Evolutionary conservation across 2,113 vertebrate species (phyloP), one percentile per base, ranked within the genome.

Genomic region (Tetraodon nigroviridis): DNA sequence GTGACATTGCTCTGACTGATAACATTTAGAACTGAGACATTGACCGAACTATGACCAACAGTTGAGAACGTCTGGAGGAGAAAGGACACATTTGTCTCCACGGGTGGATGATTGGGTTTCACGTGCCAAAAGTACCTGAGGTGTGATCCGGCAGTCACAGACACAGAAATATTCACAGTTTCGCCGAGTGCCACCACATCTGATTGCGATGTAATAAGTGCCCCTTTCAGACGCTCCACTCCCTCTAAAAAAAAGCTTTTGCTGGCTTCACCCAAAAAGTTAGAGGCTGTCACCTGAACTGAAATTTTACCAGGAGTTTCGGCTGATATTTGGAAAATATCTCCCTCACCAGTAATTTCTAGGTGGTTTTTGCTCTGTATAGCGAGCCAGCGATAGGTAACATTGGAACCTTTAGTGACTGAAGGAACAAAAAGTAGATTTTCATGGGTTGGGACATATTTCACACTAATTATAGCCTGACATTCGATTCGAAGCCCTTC

Each of bases 41-140:
- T 80, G n/a, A 92, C 42, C 5, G 67, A 41, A 56, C 50, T 58
- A 48, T 37, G 41, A 4, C 89, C 90, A 18, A 75, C 20, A 20
- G 46, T 74, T 21, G 66, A 45, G 51, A 89, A 92, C 8, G 55
- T 66, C 37, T 89, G 76, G 40, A 78, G 60, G 1, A 92, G 46
- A 64, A 79, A 87, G 7, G 87, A 84, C 2, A 18, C 61, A 12
- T 62, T 42, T 40, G 84, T 85, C 51, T 63, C 52, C 10, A 79
- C 7, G 8, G 73, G 59, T 32, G 48, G 45, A 12, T 11, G 22
- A 47, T 76, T 58, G 7, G 56, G 41, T 19, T 69, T 72, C 6
- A 88, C 1, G 41, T 51, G 65, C 91, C 92, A 92, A 52, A 73
- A 22, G 13, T 90, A 93, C 16, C 79, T 48, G n/a, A 92, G 67